phyloP scores from a whole-genome alignment of 2,888 invertebrate genomes.

The Cabera pusaria region DNA sequence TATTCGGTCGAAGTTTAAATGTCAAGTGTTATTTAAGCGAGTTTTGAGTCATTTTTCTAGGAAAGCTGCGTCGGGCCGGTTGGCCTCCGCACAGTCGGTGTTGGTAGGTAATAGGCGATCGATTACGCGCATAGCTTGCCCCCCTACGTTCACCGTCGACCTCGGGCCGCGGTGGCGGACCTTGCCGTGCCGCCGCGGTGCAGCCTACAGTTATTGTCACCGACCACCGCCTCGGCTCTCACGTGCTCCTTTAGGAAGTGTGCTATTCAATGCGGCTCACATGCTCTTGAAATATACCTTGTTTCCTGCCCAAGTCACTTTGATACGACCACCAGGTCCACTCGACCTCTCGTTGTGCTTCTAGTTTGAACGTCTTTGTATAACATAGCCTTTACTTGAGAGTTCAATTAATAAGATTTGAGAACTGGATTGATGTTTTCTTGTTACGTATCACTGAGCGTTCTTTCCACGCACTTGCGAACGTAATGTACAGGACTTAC shows the following conservation, averaged over 20 bases:
- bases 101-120: conserved; percentile 36
- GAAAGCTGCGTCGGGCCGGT: conserved; percentile 16
- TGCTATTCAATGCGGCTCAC: conserved; percentile 25
- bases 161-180: conserved; percentile 62
- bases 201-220: conserved; percentile 45
- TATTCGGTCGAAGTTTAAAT: conserved; percentile 21
- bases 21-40: conserved; percentile 17
- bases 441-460: too few relatives aligned
- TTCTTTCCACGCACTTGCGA: background rate
- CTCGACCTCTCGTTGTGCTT: too few relatives aligned
- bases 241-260: conserved; percentile 43
- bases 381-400: too few relatives aligned
- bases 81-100: conserved; percentile 24
- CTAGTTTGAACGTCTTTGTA: too few relatives aligned
- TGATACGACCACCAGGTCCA: too few relatives aligned
- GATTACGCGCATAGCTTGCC: conserved; percentile 58
- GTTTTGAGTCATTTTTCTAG: conserved; percentile 19
- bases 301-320: conserved; percentile 16
- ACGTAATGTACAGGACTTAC: conserved; percentile 34
- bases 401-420: too few relatives aligned
- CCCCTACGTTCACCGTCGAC: conserved; percentile 70
- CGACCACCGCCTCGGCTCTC: conserved; percentile 26
- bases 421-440: too few relatives aligned
- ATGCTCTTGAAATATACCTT: conserved; percentile 38
- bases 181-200: conserved; percentile 61